Evolutionary conservation across 2,888 invertebrate genomes (phyloP), one percentile per base, ranked within the genome.

Genomic region (Nasonia oneida): DNA sequence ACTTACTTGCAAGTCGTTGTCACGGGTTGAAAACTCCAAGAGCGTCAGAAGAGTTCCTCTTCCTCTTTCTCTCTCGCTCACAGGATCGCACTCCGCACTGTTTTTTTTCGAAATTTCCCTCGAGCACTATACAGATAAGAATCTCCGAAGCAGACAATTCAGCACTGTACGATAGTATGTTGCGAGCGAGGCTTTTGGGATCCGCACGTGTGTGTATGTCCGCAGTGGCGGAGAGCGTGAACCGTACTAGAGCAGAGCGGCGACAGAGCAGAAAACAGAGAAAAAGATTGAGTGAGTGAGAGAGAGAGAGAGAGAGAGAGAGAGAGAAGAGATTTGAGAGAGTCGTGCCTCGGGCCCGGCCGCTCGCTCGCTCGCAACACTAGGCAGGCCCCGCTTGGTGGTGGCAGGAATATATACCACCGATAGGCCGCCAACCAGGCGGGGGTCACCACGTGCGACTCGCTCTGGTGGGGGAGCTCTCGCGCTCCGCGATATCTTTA

Each of bases 381-480:
- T 79, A 82, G 82, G 37, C 82, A 85, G 85, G 85, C 78, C 85
- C 85, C 75, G 78, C 78, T 67, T 70, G 85, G 82, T 85, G 85
- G 82, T 85, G 82, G 85, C 85, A 82, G 79, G 81, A 78, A 82
- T 85, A 82, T 85, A 85, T 85, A 85, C 85, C 82, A n/a, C 57
- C 82, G 78, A 74, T 76, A 74, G 81, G 77, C 73, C 47, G n/a
- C 78, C 29, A n/a, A 14, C 67, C 29, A 29, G 67, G 79, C 79
- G 76, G 76, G 76, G 76, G 79, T 29, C 79, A 67, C 67, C 64
- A 67, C 79, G 64, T 67, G 73, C 57, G 29, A 33, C 23, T 37
- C 53, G 33, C 14, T n/a, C 10, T 29, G 75, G 80, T 53, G 33
- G 57, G 42, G 37, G n/a, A 37, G 71, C 37, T 53, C 29, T 47